A percentile compares a stretch with the other conserved stretches of the same genome.
Conservation (phyloP, 2,888 invertebrate species). For the Chironomus tentans region DNA sequence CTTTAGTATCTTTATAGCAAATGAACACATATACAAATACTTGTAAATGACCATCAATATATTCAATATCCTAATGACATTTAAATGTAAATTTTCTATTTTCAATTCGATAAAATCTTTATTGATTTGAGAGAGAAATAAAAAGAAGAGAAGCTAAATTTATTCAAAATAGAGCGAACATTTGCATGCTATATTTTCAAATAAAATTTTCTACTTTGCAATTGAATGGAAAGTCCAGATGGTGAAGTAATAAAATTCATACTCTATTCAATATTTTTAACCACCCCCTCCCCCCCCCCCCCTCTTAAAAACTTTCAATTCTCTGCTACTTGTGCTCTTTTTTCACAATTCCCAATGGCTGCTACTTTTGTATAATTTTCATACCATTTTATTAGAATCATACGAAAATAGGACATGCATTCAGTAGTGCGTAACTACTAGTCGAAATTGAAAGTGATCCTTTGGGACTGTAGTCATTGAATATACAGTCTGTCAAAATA, state of each 20-base stretch:
- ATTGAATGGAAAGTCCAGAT: slow-evolving; percentile 1
- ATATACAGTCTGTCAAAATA: too few relatives aligned
- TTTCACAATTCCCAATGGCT: not conserved
- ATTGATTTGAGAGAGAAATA: not conserved
- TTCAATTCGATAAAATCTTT: not conserved
- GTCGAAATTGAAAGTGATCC: too few relatives aligned
- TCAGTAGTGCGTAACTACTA: too few relatives aligned
- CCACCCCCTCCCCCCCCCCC: not conserved
- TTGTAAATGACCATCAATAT: too few relatives aligned
- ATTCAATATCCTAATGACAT: not conserved
- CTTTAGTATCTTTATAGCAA: too few relatives aligned
- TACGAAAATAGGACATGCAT: too few relatives aligned
- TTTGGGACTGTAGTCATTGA: too few relatives aligned
- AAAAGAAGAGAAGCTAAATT: not conserved
- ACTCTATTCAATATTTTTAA: not conserved
- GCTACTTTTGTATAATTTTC: too few relatives aligned
- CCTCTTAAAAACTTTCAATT: not conserved
- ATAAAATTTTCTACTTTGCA: not conserved
- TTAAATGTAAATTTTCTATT: not conserved
- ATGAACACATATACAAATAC: too few relatives aligned
- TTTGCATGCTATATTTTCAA: not conserved
- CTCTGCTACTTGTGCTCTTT: not conserved
- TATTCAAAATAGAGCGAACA: not conserved
- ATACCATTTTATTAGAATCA: too few relatives aligned
- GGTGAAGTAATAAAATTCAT: slow-evolving; percentile 11